These are phyloP conservation scores for Atrina japonica DNA, from an alignment of 2,888 invertebrate genomes.

Conservation along the genomic window DNA sequence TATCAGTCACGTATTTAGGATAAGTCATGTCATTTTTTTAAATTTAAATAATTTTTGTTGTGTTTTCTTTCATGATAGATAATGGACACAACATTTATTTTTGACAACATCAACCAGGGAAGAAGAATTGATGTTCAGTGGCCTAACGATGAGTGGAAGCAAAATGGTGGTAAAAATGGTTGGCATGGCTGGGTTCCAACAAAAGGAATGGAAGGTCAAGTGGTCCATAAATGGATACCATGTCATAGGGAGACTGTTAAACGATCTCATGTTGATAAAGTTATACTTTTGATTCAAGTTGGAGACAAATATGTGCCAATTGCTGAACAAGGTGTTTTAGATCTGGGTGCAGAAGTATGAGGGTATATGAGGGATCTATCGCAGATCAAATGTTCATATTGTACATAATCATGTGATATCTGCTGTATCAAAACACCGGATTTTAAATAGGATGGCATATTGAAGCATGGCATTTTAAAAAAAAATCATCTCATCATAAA, in stretches of 20 bases:
- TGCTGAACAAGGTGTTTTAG: slow-evolving; percentile 90
- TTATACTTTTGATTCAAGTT: slow-evolving; percentile 94
- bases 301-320: slow-evolving; percentile 96
- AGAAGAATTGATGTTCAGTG: slow-evolving; percentile 96
- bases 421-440: too few species aligned
- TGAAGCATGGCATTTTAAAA: too few species aligned
- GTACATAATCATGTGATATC: too few species aligned
- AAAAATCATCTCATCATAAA: too few species aligned
- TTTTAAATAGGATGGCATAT: too few species aligned
- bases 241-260: slow-evolving; percentile 93
- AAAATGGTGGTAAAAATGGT: slow-evolving; percentile 91
- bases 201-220: slow-evolving; percentile 94
- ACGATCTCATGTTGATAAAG: slow-evolving; percentile 95
- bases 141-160: slow-evolving; percentile 94
- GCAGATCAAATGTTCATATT: too few species aligned
- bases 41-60: too few species aligned
- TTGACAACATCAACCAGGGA: slow-evolving; percentile 94
- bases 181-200: slow-evolving; percentile 96
- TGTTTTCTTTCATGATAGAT: slow-evolving; percentile 72
- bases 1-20: too few species aligned
- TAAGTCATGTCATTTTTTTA: too few species aligned
- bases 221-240: slow-evolving; percentile 96
- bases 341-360: slow-evolving; percentile 77
- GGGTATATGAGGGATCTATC: too few species aligned
- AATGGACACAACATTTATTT: slow-evolving; percentile 84